These are phyloP conservation scores for Lathronympha strigana DNA, from an alignment of 2,888 invertebrate genomes.

Conservation along the genomic window DNA sequence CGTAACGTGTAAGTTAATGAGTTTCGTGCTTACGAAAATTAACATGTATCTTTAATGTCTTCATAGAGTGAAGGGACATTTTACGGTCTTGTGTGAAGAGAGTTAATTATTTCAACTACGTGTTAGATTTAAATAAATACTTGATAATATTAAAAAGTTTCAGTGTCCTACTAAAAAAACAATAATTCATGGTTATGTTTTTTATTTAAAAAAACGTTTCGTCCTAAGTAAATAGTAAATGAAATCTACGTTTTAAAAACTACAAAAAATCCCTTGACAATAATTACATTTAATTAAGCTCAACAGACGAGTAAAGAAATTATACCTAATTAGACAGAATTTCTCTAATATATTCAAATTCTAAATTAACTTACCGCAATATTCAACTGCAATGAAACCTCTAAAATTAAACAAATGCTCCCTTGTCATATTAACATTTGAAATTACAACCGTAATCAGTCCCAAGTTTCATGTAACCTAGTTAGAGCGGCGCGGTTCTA, in stretches of 20 bases:
- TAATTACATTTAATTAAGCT: not conserved
- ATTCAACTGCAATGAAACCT: not conserved
- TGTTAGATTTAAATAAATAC: not conserved
- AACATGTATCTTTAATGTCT: conserved; percentile 26
- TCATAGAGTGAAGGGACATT: conserved; percentile 11
- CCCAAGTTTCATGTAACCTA: conserved; percentile 35
- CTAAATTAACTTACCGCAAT: conserved; percentile 16
- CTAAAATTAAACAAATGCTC: conserved; percentile 31
- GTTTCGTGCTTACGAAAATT: conserved; percentile 19
- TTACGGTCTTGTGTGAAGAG: not conserved
- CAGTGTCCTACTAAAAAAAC: not conserved
- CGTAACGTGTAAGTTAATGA: conserved; percentile 20
- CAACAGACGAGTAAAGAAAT: not conserved
- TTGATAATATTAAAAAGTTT: too few species aligned
- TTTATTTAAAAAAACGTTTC: too few species aligned
- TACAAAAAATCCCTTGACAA: not conserved
- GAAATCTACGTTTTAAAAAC: too few species aligned
- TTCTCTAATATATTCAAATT: not conserved
- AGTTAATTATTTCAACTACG: not conserved
- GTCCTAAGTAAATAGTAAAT: too few species aligned
- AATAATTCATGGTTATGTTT: too few species aligned
- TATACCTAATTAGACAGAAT: not conserved
- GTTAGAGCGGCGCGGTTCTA: conserved; percentile 33
- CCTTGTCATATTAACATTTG: conserved; percentile 37
- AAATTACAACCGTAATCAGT: conserved; percentile 38